Evolutionary conservation across 2,888 invertebrate species (phyloP), one percentile per base, ranked within the genome.

Genomic region (Eupithecia exiguata): DNA sequence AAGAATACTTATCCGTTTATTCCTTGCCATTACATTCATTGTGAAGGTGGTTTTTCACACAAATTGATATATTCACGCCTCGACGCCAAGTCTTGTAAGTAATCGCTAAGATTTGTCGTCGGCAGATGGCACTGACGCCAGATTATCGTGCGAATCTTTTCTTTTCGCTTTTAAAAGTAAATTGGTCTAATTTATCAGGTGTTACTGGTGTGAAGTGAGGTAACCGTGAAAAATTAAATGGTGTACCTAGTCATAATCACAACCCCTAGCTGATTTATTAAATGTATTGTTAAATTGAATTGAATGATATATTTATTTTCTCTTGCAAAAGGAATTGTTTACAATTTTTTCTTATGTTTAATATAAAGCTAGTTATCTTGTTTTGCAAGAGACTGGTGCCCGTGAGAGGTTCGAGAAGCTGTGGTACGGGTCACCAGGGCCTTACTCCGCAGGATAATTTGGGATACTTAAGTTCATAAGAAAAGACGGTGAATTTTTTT

Each of bases 21-120:
- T 66, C 67, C 68, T 16, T 21, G 12, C 30, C 35, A 30, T 30
- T 35, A 14, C 14, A 72, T 75, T 67, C 61, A 75, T 53, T 72
- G 71, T 71, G 61, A 70, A 62, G 62, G 61, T 71, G 66, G 65
- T 76, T 81, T 81, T 83, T 83, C 79, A 80, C 76, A 74, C 77
- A 79, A 81, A 81, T 82, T 83, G 84, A 84, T 82, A 82, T 79
- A 83, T 83, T 78, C 79, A 77, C 83, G 76, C 76, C 77, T 80
- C 80, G 84, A 84, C 84, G 80, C 83, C 21, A 79, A 79, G 78
- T 77, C 79, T 77, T 77, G 77, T 83, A 88, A 90, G 85, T 88
- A 86, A 91, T 90, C 79, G 81, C 72, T 46, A 73, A 85, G 88
- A 89, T 91, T 88, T 89, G 84, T 90, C 85, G 75, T 77, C 78